Conservation (phyloP, 2,113 vertebrate species). For the Apeltes quadracus region DNA sequence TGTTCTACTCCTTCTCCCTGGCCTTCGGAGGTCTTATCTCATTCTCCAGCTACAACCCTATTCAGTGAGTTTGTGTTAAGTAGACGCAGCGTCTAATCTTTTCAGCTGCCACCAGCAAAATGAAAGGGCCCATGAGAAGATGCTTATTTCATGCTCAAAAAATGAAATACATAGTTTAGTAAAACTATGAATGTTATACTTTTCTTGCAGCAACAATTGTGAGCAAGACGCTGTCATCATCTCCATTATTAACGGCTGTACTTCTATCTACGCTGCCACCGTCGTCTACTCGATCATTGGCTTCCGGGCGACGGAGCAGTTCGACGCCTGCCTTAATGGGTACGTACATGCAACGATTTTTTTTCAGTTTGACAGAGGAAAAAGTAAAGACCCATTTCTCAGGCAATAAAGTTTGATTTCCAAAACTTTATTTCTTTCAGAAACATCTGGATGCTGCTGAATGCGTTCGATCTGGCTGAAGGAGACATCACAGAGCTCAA, state of each 20-base stretch:
- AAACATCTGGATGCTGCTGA: slow-evolving; percentile 55
- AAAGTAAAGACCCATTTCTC: too few relatives aligned
- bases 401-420: too few relatives aligned
- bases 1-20: slow-evolving; percentile 15
- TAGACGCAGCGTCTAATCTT: not conserved
- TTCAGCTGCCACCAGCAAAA: slow-evolving; percentile 18
- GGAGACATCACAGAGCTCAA: slow-evolving; percentile 58
- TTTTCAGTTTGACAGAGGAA: not conserved
- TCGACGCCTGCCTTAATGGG: slow-evolving; percentile 77
- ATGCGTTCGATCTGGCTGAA: slow-evolving; percentile 53
- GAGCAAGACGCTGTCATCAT: slow-evolving; percentile 17
- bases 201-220: slow-evolving; percentile 10
- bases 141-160: too few relatives aligned
- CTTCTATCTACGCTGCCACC: slow-evolving; percentile 67
- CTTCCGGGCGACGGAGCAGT: slow-evolving; percentile 77
- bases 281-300: slow-evolving; percentile 92
- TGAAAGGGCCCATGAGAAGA: too few relatives aligned
- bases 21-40: slow-evolving; percentile 13
- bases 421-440: too few relatives aligned
- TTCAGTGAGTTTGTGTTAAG: slow-evolving; percentile 11
- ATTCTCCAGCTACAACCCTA: slow-evolving; percentile 16
- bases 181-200: not conserved
- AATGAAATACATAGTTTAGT: not conserved
- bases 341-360: not conserved
- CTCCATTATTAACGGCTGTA: slow-evolving; percentile 13